phyloP scores from a whole-genome alignment of 2,888 invertebrate genomes.

The Lapara coniferarum region DNA sequence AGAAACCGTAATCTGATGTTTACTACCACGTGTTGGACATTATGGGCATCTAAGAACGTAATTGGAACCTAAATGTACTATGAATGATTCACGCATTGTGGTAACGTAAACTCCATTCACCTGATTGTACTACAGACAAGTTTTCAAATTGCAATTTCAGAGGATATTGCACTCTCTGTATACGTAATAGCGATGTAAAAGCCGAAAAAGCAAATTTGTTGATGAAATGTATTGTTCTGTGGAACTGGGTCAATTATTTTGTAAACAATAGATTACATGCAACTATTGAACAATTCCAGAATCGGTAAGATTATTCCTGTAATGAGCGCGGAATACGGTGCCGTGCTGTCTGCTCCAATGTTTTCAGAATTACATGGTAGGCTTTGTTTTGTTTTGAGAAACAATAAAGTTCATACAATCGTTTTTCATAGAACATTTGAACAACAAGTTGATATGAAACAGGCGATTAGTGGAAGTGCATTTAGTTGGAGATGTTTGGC shows the following conservation, averaged over 20 bases:
- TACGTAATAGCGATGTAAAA: not conserved
- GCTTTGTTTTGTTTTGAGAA: constrained; percentile 5
- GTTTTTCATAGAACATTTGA: constrained; percentile 8
- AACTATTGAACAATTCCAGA: constrained; percentile 36
- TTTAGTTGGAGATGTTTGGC: too few relatives aligned
- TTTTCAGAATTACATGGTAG: not conserved
- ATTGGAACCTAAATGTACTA: constrained; percentile 23
- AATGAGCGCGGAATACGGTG: not conserved
- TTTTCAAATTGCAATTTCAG: not conserved
- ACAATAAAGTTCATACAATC: not conserved
- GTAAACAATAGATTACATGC: constrained; percentile 34
- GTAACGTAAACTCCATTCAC: constrained; percentile 28
- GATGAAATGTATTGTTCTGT: constrained; percentile 12
- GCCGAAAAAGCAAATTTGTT: not conserved
- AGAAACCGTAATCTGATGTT: constrained; percentile 15
- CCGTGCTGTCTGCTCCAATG: constrained; percentile 6
- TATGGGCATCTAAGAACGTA: constrained; percentile 7
- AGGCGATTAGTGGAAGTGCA: too few relatives aligned
- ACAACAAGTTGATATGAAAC: not conserved
- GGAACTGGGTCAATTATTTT: constrained; percentile 22
- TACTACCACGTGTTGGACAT: constrained; percentile 9
- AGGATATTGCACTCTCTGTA: not conserved
- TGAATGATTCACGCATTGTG: constrained; percentile 28
- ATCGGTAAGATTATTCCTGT: constrained; percentile 33
- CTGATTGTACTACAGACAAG: not conserved